Evolutionary conservation across 1,140 invertebrate genomes (phyloP).

Genomic region (Leptoteleia sp.): DNA sequence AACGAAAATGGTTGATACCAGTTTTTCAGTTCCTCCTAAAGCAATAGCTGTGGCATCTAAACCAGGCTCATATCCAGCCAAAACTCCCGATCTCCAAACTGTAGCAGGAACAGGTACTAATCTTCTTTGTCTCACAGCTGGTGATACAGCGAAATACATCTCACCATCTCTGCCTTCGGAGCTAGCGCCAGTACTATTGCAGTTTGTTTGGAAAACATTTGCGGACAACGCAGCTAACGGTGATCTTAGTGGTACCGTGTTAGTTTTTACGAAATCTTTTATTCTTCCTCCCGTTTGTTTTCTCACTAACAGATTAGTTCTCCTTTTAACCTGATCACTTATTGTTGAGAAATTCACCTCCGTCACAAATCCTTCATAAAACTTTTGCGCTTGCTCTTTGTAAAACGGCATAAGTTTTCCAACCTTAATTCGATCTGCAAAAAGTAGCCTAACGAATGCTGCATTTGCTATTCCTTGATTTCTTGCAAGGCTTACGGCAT

Average conservation of each 20-base stretch:
- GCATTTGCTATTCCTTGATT: constrained; percentile 87
- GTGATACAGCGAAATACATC: constrained; percentile 91
- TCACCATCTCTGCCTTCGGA: constrained; percentile 89
- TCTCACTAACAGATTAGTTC: constrained; percentile 89
- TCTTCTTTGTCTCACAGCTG: constrained; percentile 88
- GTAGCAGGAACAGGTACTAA: constrained; percentile 90
- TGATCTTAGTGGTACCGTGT: constrained; percentile 85
- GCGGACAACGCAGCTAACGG: constrained; percentile 89
- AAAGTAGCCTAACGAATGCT: constrained; percentile 89
- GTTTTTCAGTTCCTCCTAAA: constrained; percentile 85
- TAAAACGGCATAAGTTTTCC: constrained; percentile 91
- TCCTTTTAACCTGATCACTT: constrained; percentile 87
- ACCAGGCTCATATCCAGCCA: constrained; percentile 90
- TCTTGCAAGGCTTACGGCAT: constrained; percentile 83
- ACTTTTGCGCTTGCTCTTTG: constrained; percentile 91
- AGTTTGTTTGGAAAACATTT: constrained; percentile 91
- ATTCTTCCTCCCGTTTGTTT: constrained; percentile 89
- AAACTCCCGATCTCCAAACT: constrained; percentile 87
- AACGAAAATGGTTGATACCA: constrained; percentile 88
- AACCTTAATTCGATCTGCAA: constrained; percentile 87
- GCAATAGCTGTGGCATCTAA: constrained; percentile 90
- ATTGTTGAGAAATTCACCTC: constrained; percentile 91
- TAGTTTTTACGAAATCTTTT: constrained; percentile 87
- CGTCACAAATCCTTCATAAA: constrained; percentile 91
- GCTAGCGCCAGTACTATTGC: constrained; percentile 86